A percentile compares a stretch with the other conserved stretches of the same genome.
Evolutionary conservation across 2,797 vertebrate genomes (phyloP).

Genomic region (Hephaestus fuliginosus): DNA sequence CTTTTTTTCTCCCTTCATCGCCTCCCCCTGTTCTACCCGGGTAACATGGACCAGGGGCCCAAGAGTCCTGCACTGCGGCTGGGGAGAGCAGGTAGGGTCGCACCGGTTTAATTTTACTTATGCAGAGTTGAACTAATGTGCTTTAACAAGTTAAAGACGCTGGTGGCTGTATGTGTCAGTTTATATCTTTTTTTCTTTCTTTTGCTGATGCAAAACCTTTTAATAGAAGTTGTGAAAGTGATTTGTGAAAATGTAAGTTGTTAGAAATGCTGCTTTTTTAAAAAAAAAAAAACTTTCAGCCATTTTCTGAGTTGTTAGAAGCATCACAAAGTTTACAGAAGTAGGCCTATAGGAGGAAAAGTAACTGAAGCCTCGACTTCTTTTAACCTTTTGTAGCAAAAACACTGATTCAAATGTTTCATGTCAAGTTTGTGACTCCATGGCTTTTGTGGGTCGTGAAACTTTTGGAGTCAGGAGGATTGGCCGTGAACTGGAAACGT

Average conservation of each 20-base stretch:
- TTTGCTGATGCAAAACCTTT: constrained; percentile 16
- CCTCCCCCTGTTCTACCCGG: constrained; percentile 79
- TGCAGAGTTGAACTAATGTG: neutral
- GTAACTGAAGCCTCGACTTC: neutral
- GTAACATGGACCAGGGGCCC: constrained; percentile 93
- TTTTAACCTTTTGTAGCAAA: neutral
- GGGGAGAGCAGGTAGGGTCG: constrained; percentile 93
- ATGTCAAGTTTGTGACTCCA: constrained; percentile 12
- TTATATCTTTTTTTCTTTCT: no score
- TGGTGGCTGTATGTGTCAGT: no score
- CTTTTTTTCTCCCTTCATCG: constrained; percentile 76
- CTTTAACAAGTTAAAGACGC: neutral
- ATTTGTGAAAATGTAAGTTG: neutral
- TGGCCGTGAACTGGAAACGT: neutral
- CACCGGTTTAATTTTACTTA: constrained; percentile 35
- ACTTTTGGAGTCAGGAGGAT: neutral
- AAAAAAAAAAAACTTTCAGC: neutral
- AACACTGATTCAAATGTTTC: neutral
- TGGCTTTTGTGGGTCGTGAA: constrained; percentile 9
- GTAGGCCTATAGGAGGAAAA: neutral
- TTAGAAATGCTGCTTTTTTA: neutral
- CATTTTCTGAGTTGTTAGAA: neutral
- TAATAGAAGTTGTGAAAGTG: neutral
- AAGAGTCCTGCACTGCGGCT: constrained; percentile 89
- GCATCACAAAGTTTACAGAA: constrained; percentile 5